A percentile compares a stretch with the other conserved stretches of the same genome.
phyloP scores from a whole-genome alignment of 2,113 vertebrate genomes.

The Chunga burmeisteri region DNA sequence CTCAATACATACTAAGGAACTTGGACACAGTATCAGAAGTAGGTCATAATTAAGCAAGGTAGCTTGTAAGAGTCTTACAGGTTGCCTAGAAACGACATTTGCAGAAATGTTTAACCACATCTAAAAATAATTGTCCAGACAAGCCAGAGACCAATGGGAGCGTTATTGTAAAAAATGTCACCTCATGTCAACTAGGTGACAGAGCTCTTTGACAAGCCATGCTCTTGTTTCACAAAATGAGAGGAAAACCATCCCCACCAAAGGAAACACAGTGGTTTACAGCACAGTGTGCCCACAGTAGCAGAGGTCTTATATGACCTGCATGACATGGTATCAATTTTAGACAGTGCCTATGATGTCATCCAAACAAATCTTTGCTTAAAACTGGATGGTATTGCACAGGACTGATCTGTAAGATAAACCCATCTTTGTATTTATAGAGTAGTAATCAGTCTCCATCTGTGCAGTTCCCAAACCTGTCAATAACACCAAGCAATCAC shows the following conservation, averaged over 20 bases:
- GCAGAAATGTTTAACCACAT: constrained; percentile 47
- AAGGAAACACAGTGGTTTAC: not conserved
- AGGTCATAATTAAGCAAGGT: constrained; percentile 63
- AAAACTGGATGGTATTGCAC: not conserved
- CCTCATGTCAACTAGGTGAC: not conserved
- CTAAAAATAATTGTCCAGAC: constrained; percentile 64
- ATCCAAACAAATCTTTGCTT: not conserved
- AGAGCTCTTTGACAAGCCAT: not conserved
- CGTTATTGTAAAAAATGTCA: not conserved
- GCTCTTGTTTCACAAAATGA: not conserved
- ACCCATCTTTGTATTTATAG: not conserved
- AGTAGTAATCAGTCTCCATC: not conserved
- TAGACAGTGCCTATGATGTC: not conserved
- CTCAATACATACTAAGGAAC: not conserved
- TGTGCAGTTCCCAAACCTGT: constrained; percentile 1
- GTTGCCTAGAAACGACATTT: constrained; percentile 68
- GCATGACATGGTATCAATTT: not conserved
- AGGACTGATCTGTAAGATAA: not conserved
- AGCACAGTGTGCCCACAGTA: not conserved
- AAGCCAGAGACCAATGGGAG: not conserved
- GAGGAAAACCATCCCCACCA: not conserved
- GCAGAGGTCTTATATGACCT: not conserved
- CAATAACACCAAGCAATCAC: not conserved
- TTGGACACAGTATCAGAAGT: constrained; percentile 37
- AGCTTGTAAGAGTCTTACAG: constrained; percentile 8